Base-by-base conservation (phyloP, 2,797 vertebrate species). In the Mycteria americana region DNA sequence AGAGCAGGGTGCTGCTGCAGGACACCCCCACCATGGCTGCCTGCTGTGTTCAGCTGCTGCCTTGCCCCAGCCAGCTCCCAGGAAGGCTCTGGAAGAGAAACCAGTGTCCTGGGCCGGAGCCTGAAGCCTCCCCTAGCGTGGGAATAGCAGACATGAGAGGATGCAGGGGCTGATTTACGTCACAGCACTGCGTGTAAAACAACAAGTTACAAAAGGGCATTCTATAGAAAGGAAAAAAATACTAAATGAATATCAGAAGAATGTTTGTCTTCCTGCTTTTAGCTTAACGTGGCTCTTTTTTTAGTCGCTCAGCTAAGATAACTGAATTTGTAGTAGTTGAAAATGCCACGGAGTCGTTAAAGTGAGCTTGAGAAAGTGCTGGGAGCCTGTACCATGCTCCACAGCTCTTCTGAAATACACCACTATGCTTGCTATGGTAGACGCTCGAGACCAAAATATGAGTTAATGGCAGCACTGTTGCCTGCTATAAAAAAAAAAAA, bases 211-310 rank as follows among this genome's bases (percentile, higher is more conserved):
- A 86, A 97, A 96, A 97, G 89, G 94, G 76, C 89, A 78, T 97
- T 95, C 94, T 96, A 96, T 85, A 93, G 95, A 95, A 95, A 93
- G 95, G 89, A 63, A 95, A 93, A 89, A 83, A 91, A 62, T 69
- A 39, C 39, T 53, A 76, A 62, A 72, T 10, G 59, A 93, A 5
- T 64, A 88, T 73, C 85, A 85, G 88, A 95, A 70, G 80, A 95
- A 97, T 95, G 92, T 96, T 96, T 96, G 83, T 74, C 51, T 97
- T 96, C 83, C 97, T 91, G 60, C 94, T 94, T 96, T 97, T 96
- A 95, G 96, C 72, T 89, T 76, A 88, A 62, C 4, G 0, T 64
- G 59, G 72, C 74, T 92, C 68, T 85, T 69, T 68, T 95, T 96
- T 96, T 80, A 93, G 95, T 73, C 19, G 11, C 73, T 85, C 13